Percentiles rank a stretch among this genome's conserved stretches.
phyloP scores from a whole-genome alignment of 2,113 vertebrate genomes.

The Alligator sinensis region DNA sequence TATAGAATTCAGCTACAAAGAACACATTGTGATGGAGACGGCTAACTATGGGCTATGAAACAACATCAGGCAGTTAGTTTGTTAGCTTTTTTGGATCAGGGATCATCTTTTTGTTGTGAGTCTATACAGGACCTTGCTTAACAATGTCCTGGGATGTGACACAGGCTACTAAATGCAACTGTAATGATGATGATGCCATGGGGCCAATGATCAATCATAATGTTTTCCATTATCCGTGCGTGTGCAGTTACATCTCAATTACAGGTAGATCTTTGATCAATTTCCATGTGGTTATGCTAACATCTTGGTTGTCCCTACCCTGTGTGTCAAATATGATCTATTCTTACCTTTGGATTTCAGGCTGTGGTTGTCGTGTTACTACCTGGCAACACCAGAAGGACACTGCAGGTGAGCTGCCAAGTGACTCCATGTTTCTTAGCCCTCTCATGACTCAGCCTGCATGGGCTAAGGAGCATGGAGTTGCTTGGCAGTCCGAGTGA shows the following conservation, averaged over 20 bases:
- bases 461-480: neutral
- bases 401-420: too few species aligned
- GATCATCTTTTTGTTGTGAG: neutral
- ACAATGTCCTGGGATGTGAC: neutral
- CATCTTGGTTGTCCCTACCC: neutral
- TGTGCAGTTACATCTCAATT: neutral
- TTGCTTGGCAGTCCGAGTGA: neutral
- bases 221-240: neutral
- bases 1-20: conserved; percentile 8
- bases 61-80: conserved; percentile 10
- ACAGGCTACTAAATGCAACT: conserved; percentile 2
- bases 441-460: too few species aligned
- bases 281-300: neutral
- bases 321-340: neutral
- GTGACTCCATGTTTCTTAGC: too few species aligned
- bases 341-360: fast-evolving
- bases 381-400: too few species aligned
- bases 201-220: neutral
- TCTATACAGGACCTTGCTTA: neutral
- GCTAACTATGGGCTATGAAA: neutral
- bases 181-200: neutral
- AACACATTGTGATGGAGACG: neutral
- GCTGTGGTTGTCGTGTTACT: neutral
- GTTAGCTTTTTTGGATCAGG: neutral
- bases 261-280: neutral